Base-by-base conservation (phyloP, 2,113 vertebrate species). In the Upupa epops region DNA sequence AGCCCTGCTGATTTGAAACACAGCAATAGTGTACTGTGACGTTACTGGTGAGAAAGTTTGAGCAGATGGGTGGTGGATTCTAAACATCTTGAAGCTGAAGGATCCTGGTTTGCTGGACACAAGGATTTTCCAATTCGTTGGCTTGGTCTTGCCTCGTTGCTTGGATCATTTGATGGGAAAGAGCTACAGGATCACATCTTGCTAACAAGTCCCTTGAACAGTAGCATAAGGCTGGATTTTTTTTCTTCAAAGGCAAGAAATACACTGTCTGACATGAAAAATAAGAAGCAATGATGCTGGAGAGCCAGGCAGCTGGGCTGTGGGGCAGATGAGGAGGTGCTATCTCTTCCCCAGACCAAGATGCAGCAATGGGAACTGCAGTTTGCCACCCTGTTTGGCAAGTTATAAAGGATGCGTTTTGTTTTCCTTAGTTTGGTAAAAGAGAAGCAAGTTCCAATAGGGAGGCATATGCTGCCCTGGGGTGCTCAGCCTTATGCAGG, bases 341-440 rank as follows among this genome's bases (percentile, higher is more conserved):
- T 25, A 70, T 49, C 75, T 88, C 75, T 34, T n/a, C 19, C 40
- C 29, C 28, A 3, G 2, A 14, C 28, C 18, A 40, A 31, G 24
- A 15, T 0, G 1, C 26, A 52, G 26, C 60, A n/a, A 5, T 4
- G 26, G 60, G 29, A 92, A 25, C 75, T 85, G 71, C 69, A 24
- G 64, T 22, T 59, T 0, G 0, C 31, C 58, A 49, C 52, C 22
- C 11, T 65, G 28, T 71, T 54, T 0, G 1, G 17, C 52, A 59
- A 11, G 9, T 10, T 84, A 66, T 8, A 21, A 91, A 73, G 59
- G 69, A 49, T 18, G 37, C 10, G 4, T 64, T 68, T 77, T 52
- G 5, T 82, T 87, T 81, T 84, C 21, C 31, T 58, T 56, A 28
- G 37, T 31, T 42, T 55, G 36, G 17, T 49, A 54, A 81, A 51